phyloP scores from a whole-genome alignment of 2,113 vertebrate genomes.

The Rhinolophus sinicus region DNA sequence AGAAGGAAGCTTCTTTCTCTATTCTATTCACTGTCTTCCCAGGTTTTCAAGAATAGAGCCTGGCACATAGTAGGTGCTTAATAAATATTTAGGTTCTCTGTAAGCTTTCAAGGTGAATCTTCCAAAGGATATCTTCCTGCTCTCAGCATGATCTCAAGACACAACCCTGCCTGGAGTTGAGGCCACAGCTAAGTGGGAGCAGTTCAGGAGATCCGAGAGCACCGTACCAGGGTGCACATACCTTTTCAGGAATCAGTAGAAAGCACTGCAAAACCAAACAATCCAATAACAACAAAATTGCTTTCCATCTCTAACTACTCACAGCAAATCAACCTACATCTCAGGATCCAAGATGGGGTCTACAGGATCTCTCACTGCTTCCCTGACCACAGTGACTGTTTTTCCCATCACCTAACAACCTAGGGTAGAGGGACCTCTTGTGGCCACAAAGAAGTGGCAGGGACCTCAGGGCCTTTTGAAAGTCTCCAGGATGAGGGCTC shows the following conservation, averaged over 20 bases:
- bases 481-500: not conserved
- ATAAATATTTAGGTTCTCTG: not conserved
- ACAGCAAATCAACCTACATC: not conserved
- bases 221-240: not conserved
- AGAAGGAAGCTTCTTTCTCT: not conserved
- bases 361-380: not conserved
- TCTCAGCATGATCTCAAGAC: not conserved
- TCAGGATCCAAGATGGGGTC: not conserved
- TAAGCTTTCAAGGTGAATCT: not conserved
- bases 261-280: not conserved
- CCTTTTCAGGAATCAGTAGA: not conserved
- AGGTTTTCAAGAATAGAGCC: not conserved
- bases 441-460: not conserved
- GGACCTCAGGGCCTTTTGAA: not conserved
- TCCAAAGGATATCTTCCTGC: not conserved
- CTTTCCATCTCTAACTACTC: not conserved
- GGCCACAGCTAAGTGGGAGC: not conserved
- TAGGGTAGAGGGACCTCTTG: slow-evolving; percentile 39
- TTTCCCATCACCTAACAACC: not conserved
- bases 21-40: not conserved
- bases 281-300: not conserved
- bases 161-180: not conserved
- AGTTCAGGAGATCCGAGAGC: not conserved
- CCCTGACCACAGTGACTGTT: not conserved
- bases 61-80: not conserved